Evolutionary conservation across 2,113 vertebrate genomes (phyloP).

Genomic region (Lichenostomus cassidix): DNA sequence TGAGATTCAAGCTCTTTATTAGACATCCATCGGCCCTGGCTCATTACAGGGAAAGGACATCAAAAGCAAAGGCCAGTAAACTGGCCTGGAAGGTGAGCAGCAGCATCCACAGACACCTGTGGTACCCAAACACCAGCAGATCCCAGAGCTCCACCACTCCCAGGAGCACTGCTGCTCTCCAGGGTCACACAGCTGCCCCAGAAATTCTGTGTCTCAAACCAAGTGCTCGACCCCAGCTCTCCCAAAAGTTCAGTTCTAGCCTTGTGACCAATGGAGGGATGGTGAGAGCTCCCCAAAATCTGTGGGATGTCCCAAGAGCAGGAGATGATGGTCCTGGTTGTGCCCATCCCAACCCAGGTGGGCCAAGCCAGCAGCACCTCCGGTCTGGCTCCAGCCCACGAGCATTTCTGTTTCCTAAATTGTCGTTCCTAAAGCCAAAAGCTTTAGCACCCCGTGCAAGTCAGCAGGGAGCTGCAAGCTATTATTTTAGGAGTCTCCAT

Average conservation of each 20-base stretch:
- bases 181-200: background rate
- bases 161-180: rapidly evolving
- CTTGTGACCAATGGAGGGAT: rapidly evolving
- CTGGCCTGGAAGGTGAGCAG: background rate
- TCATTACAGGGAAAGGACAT: background rate
- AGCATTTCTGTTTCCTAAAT: background rate
- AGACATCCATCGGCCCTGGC: background rate
- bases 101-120: background rate
- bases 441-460: conserved; percentile 16
- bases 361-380: background rate
- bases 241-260: background rate
- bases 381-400: background rate
- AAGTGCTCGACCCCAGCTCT: background rate
- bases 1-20: background rate
- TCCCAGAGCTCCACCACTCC: background rate
- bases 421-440: background rate
- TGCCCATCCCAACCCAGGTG: rapidly evolving
- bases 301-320: rapidly evolving
- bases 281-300: background rate
- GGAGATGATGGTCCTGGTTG: rapidly evolving
- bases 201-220: rapidly evolving
- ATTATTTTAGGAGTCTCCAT: conserved; percentile 62
- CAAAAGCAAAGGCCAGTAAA: background rate
- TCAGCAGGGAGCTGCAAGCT: conserved; percentile 31
- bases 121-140: rapidly evolving